Evolutionary conservation across 2,797 vertebrate species (phyloP), one percentile per base, ranked within the genome.

Genomic region (Acropternis orthonyx): DNA sequence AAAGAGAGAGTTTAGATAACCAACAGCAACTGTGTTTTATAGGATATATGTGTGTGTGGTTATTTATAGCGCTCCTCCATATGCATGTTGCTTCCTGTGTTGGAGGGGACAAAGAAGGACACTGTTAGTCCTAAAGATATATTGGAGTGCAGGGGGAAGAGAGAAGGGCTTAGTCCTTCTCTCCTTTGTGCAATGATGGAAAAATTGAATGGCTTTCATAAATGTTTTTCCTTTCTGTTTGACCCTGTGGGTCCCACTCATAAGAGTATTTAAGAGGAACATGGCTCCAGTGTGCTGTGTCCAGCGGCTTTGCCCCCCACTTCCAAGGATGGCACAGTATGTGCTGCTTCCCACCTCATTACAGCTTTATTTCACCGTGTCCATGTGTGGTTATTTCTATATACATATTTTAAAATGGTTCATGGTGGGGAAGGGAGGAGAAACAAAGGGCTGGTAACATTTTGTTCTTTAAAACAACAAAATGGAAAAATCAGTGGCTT

Each of bases 1-100:
- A 63, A 82, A 49, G 44, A 41, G 28, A 48, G 32, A 62, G 39
- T 93, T 95, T 76, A 92, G 92, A 80, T 86, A 94, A 65, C 85
- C 62, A 80, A 49, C 65, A 85, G 78, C 72, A 90, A 72, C 73
- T 55, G 75, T 46, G 18, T 77, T 79, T 93, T 65, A 58, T 63
- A 32, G 79, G 82, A 36, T 4, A 91, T 62, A 49, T 69, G 10
- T 63, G 14, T 75, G 21, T 66, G 24, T 54, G 46, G 44, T 59
- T 93, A 85, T 96, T 95, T 89, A 72, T 91, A 92, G 76, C 37
- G 74, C 7, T 18, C 34, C 8, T 88, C 55, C 66, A 37, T 59
- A 52, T 54, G 39, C 22, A 10, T 66, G 68, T 61, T 84, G 59
- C 69, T 88, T 86, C 62, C 63, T 88, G 0, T 27, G 12, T 66